A percentile compares a stretch with the other conserved stretches of the same genome.
phyloP scores from a whole-genome alignment of 2,797 vertebrate genomes.

The Falco columbarius region DNA sequence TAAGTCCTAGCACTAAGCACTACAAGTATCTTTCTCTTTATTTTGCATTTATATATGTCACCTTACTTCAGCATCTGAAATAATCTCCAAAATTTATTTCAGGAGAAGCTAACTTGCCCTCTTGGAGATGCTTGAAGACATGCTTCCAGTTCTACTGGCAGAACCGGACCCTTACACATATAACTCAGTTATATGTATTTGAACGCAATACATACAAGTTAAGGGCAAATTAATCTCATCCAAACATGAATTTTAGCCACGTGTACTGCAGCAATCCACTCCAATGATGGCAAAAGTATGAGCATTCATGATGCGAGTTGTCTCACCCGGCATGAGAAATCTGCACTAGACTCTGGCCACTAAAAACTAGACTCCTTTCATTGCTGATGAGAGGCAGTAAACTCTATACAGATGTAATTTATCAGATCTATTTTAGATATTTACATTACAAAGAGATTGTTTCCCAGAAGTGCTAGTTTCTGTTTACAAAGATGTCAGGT shows the following conservation, averaged over 20 bases:
- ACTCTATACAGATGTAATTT: neutral
- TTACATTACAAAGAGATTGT: neutral
- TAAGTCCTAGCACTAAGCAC: neutral
- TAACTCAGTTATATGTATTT: neutral
- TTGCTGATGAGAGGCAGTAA: neutral
- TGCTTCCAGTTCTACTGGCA: neutral
- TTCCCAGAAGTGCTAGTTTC: neutral
- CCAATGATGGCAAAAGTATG: neutral
- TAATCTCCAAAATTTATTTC: neutral
- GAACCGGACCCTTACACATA: neutral
- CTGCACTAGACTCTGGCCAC: neutral
- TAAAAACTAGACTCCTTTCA: neutral
- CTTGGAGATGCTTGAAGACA: neutral
- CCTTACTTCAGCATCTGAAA: neutral
- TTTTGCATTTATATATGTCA: neutral
- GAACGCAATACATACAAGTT: neutral
- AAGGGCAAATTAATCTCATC: neutral
- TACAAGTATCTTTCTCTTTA: neutral
- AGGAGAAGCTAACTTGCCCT: neutral
- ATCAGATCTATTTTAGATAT: neutral
- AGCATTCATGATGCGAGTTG: fast-evolving
- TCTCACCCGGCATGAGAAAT: neutral
- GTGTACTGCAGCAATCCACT: neutral
- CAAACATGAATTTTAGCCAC: neutral
- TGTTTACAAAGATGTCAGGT: neutral